Evolutionary conservation across 2,888 invertebrate genomes (phyloP).

Genomic region (Corbicula japonica): DNA sequence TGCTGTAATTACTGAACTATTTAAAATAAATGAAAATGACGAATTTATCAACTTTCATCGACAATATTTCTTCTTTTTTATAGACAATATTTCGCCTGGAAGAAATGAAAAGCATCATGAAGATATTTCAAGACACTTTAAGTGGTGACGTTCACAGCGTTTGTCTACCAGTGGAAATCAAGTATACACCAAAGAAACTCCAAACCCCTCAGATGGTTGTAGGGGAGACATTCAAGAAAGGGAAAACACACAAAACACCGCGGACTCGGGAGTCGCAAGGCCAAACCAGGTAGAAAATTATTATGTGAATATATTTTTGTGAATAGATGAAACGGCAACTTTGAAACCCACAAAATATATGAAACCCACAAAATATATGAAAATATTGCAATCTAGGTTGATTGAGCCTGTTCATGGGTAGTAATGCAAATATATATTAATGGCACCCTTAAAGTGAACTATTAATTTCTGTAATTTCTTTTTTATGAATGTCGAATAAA

Average conservation of each 20-base stretch:
- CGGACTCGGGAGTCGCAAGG: constrained; percentile 7
- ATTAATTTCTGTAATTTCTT: no score
- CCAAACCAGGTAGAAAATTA: constrained; percentile 7
- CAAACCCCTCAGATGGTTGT: constrained; percentile 50
- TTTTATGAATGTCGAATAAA: no score
- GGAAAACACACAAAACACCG: constrained; percentile 12
- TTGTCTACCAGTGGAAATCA: constrained; percentile 65
- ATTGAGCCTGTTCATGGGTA: no score
- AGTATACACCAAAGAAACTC: constrained; percentile 29
- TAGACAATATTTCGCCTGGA: constrained; percentile 77
- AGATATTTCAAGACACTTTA: constrained; percentile 74
- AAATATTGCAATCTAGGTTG: no score
- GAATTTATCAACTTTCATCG: not conserved
- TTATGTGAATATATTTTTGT: no score
- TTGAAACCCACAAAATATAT: no score
- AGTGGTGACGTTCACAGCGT: constrained; percentile 76
- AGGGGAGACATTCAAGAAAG: constrained; percentile 19
- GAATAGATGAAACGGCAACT: no score
- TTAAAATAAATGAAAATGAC: no score
- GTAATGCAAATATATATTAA: no score
- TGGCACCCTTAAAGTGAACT: no score
- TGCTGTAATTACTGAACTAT: no score
- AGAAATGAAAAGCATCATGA: constrained; percentile 77
- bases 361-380: no score
- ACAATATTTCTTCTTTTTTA: constrained; percentile 27